Percentiles rank a stretch among this genome's conserved stretches.
phyloP scores from a whole-genome alignment of 2,113 vertebrate genomes.

The Podilymbus podiceps region DNA sequence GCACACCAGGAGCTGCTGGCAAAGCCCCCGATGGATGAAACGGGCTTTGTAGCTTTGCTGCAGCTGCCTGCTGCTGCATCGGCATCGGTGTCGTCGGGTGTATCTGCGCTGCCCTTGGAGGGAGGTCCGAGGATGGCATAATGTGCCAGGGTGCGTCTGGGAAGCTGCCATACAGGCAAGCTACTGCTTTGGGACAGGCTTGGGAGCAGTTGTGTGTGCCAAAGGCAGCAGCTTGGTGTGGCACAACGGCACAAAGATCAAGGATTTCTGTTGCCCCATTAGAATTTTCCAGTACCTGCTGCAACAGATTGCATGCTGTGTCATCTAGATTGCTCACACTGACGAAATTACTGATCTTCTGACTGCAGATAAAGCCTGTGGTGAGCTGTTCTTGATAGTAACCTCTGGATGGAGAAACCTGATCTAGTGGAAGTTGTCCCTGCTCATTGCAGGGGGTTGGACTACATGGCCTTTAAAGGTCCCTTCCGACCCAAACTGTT shows the following conservation, averaged over 20 bases:
- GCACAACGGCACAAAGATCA: not conserved
- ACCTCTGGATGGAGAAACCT: not conserved
- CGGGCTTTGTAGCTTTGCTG: not conserved
- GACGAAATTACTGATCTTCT: not conserved
- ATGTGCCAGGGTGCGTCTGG: not conserved
- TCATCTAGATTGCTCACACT: not conserved
- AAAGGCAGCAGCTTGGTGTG: not conserved
- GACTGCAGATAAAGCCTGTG: not conserved
- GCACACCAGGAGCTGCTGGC: not conserved
- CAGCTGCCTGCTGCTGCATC: not conserved
- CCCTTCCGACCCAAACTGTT: too few species aligned
- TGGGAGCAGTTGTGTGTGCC: not conserved
- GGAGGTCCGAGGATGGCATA: not conserved
- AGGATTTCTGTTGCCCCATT: not conserved
- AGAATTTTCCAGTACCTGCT: not conserved
- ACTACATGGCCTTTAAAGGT: too few species aligned
- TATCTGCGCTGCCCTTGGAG: not conserved
- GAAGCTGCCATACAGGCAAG: not conserved
- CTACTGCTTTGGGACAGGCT: not conserved
- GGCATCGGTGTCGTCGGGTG: not conserved
- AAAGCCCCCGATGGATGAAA: not conserved
- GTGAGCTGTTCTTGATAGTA: not conserved
- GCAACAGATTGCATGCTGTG: rapidly evolving
- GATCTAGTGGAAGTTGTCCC: too few species aligned
- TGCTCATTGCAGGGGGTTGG: too few species aligned